Percentiles rank a stretch among this genome's conserved stretches.
These are phyloP conservation scores for Tetragonula carbonaria DNA, from an alignment of 2,888 invertebrate species.

Conservation along the genomic window DNA sequence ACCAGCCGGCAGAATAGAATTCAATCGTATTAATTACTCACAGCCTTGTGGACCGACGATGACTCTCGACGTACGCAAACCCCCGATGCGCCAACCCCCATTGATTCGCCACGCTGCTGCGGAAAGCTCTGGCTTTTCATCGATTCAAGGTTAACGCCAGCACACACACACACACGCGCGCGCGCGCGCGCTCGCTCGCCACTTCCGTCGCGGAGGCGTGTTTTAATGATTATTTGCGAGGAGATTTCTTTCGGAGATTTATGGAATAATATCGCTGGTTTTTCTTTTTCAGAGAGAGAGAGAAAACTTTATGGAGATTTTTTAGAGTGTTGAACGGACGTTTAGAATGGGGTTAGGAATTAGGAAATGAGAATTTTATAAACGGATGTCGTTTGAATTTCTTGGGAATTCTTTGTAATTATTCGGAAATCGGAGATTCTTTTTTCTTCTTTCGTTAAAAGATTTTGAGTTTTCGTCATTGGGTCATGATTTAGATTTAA, in stretches of 20 bases:
- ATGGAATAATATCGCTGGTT: not conserved
- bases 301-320: too few relatives aligned
- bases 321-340: too few relatives aligned
- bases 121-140: conserved; percentile 27
- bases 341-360: too few relatives aligned
- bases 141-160: conserved; percentile 42
- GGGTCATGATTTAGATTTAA: not conserved
- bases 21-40: conserved; percentile 80
- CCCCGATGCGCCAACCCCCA: conserved; percentile 32
- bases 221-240: not conserved
- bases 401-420: not conserved
- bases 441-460: too few relatives aligned
- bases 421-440: not conserved
- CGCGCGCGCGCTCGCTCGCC: too few relatives aligned
- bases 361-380: not conserved
- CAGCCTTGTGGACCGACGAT: conserved; percentile 63
- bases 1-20: conserved; percentile 65
- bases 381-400: not conserved
- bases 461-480: not conserved
- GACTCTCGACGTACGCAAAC: conserved; percentile 55
- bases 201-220: too few relatives aligned
- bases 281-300: too few relatives aligned
- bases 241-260: not conserved
- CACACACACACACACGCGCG: not conserved
- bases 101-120: conserved; percentile 24